Conservation (phyloP, 2,113 vertebrate species). For the Xenopus laevis region DNA sequence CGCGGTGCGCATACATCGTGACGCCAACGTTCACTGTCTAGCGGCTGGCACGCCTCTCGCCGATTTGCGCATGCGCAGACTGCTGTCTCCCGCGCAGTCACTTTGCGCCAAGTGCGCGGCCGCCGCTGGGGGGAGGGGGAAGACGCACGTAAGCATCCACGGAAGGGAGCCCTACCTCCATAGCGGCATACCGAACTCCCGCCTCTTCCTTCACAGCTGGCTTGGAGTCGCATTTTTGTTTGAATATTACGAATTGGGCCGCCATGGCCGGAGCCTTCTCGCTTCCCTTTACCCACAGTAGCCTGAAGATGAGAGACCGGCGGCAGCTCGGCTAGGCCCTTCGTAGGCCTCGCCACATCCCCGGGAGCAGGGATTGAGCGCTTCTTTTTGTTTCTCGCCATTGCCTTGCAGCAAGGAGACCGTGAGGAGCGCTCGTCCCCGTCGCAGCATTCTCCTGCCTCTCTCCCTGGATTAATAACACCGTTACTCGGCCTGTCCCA, state of each 20-base stretch:
- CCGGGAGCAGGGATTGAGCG: constrained; percentile 15
- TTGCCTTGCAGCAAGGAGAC: neutral
- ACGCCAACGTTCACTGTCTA: constrained; percentile 11
- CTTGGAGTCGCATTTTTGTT: too few relatives aligned
- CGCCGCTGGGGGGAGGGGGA: constrained; percentile 23
- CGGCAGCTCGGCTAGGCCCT: constrained; percentile 23
- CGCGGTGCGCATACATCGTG: neutral
- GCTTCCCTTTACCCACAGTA: neutral
- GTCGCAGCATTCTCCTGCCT: neutral
- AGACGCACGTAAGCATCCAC: constrained; percentile 23
- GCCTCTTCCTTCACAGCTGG: neutral
- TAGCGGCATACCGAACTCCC: neutral
- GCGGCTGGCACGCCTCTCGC: neutral
- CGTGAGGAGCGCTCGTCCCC: neutral
- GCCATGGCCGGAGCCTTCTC: constrained; percentile 18
- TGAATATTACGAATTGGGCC: constrained; percentile 16
- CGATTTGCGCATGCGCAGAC: constrained; percentile 28
- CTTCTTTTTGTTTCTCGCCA: neutral
- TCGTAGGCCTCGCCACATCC: constrained; percentile 27
- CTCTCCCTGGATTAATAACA: neutral
- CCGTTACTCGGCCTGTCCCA: constrained; percentile 13
- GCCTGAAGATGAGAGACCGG: constrained; percentile 20
- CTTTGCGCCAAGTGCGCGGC: constrained; percentile 46
- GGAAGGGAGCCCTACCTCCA: constrained; percentile 19
- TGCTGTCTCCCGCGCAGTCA: constrained; percentile 41